Conservation (phyloP, 2,113 vertebrate genomes). For the Rhinopithecus roxellana region DNA sequence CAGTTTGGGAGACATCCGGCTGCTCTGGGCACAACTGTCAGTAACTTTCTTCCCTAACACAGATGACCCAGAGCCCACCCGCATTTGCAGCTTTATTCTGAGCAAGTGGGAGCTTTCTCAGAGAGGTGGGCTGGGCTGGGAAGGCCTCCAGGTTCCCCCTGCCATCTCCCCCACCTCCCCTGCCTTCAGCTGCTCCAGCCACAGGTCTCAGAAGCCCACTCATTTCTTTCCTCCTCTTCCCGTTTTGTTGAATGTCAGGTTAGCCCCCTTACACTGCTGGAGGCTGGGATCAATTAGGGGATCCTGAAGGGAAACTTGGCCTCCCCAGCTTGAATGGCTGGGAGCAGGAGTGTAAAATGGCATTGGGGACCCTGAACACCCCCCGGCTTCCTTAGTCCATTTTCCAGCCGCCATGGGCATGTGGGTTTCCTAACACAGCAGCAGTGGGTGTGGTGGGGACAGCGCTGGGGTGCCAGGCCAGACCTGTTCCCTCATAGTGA, state of each 20-base stretch:
- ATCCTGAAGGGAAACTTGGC: background rate
- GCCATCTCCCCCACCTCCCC: background rate
- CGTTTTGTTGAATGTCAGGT: background rate
- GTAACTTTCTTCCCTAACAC: slow-evolving; percentile 61
- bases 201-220: slow-evolving; percentile 68
- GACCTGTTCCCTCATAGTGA: background rate
- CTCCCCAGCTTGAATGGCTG: background rate
- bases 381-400: background rate
- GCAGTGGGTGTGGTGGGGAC: slow-evolving; percentile 5
- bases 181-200: slow-evolving; percentile 32
- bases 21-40: slow-evolving; percentile 55
- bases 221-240: background rate
- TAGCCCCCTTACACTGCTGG: background rate
- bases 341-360: background rate
- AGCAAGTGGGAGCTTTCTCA: slow-evolving; percentile 37
- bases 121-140: background rate
- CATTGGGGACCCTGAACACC: background rate
- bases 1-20: background rate
- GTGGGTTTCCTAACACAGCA: background rate
- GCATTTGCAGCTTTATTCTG: slow-evolving; percentile 30
- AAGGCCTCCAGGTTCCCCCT: background rate
- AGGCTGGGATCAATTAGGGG: background rate
- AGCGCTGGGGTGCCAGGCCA: background rate
- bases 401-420: background rate
- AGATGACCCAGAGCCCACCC: background rate